Evolutionary conservation across 2,888 invertebrate genomes (phyloP).

Genomic region (Chymomyza fuscimana): DNA sequence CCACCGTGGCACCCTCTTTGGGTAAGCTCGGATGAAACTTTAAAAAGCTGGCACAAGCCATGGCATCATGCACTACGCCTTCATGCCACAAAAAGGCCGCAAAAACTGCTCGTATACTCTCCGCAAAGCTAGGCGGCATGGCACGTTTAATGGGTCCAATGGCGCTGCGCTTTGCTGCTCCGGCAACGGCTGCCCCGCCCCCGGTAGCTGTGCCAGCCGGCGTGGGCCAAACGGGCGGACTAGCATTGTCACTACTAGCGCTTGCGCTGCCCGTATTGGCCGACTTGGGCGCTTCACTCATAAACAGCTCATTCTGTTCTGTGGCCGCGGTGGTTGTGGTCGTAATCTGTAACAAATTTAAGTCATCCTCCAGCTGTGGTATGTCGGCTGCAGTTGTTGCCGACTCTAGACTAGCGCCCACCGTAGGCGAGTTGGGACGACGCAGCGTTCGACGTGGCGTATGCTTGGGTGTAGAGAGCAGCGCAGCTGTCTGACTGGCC

Average conservation of each 20-base stretch:
- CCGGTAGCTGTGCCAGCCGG: slow-evolving; percentile 19
- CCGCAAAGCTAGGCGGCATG: slow-evolving; percentile 94
- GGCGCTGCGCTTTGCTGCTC: slow-evolving; percentile 37
- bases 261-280: slow-evolving; percentile 54
- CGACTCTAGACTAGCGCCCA: slow-evolving; percentile 4
- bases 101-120: slow-evolving; percentile 95
- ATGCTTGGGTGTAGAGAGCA: slow-evolving; percentile 77
- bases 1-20: slow-evolving; percentile 88
- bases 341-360: slow-evolving; percentile 71
- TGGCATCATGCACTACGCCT: slow-evolving; percentile 97
- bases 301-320: slow-evolving; percentile 48
- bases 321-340: slow-evolving; percentile 49
- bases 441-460: slow-evolving; percentile 57
- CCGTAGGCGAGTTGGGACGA: slow-evolving; percentile 15
- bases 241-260: slow-evolving; percentile 62
- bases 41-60: slow-evolving; percentile 97
- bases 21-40: slow-evolving; percentile 94
- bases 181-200: slow-evolving; percentile 2
- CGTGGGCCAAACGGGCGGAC: slow-evolving; percentile 65
- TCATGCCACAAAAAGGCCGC: slow-evolving; percentile 99
- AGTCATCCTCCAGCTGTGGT: slow-evolving; percentile 73
- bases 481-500: slow-evolving; percentile 79
- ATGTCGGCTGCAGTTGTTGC: slow-evolving; percentile 43
- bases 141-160: slow-evolving; percentile 86
- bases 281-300: slow-evolving; percentile 36